Base-by-base conservation (phyloP, 2,797 vertebrate species). In the Phyllotis vaccarum region DNA sequence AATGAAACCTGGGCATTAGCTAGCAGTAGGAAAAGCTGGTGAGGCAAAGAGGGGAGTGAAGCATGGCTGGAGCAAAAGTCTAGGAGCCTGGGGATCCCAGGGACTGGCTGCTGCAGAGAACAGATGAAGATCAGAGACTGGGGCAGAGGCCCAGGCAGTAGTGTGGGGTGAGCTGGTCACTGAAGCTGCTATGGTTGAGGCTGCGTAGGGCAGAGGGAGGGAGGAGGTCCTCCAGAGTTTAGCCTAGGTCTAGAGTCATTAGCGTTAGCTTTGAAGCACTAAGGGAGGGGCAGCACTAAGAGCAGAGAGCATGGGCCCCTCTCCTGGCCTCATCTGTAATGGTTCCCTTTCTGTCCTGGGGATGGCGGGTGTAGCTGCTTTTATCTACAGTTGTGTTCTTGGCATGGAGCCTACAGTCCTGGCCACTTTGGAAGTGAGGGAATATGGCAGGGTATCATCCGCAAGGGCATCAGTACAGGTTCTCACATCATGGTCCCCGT, bases 391-490 rank as follows among this genome's bases (percentile, higher is more conserved):
- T 31, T n/a, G 2, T 12, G 1, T 10, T 56, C 58, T 27, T 60
- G 58, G 31, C n/a, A 1, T 22, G 27, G 52, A 43, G 52, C n/a
- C 60, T 49, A 29, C 37, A 64, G 66, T 46, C 52, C n/a, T 0
- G 0, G 72, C 40, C 24, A 83, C 37, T 56, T 64, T 13, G 54
- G 14, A 22, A 54, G 31, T 6, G 17, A 66, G 81, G 43, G 60
- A 29, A 34, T 12, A 34, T 5, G 21, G 40, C 49, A 85, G 0
- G n/a, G 40, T 40, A 74, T 21, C 21, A 3, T 31, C 24, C 2
- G 5, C 1, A 37, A 10, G 16, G 52, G 46, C 0, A 0, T 43
- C 22, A 76, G 43, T 22, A 2, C 1, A 5, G 2, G 27, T 58
- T 29, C 75, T n/a, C 3, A 14, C 34, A 2, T 19, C 75, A 5